phyloP scores from a whole-genome alignment of 1,140 invertebrate genomes.

The Drosophila ironensis region DNA sequence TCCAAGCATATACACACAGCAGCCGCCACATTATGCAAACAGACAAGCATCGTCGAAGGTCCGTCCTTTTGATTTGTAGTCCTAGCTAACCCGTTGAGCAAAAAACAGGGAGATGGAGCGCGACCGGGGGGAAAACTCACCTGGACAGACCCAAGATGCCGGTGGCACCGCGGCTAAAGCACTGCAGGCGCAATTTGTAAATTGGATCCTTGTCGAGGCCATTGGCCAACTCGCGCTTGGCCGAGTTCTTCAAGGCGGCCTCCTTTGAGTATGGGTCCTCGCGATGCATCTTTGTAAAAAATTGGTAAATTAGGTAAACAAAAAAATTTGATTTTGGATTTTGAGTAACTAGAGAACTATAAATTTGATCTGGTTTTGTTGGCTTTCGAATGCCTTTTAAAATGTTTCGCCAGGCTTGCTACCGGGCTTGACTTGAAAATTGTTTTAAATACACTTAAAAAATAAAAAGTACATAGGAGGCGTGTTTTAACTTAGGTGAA shows the following conservation, averaged over 20 bases:
- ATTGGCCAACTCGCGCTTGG: constrained; percentile 84
- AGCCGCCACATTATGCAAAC: constrained; percentile 14
- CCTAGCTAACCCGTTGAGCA: constrained; percentile 2
- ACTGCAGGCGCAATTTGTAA: constrained; percentile 92
- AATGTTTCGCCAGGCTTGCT: no score
- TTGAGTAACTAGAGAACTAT: neutral
- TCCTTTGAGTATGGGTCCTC: constrained; percentile 90
- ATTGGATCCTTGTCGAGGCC: constrained; percentile 88
- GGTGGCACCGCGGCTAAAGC: constrained; percentile 91
- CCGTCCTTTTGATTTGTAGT: neutral
- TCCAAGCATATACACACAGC: neutral
- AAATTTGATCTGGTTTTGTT: no score
- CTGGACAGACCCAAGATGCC: constrained; percentile 93
- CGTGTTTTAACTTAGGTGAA: no score
- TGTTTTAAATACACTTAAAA: no score
- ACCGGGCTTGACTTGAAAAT: no score
- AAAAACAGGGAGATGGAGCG: neutral
- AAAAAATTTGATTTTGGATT: neutral
- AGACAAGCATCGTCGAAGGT: neutral
- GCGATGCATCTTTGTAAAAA: constrained; percentile 84
- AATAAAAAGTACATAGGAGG: no score
- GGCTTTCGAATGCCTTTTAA: no score
- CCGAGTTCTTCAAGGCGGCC: constrained; percentile 90
- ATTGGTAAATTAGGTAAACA: neutral
- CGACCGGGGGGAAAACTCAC: constrained; percentile 82